phyloP scores from a whole-genome alignment of 1,140 invertebrate species.

The Hyposmocoma kahamanoa region DNA sequence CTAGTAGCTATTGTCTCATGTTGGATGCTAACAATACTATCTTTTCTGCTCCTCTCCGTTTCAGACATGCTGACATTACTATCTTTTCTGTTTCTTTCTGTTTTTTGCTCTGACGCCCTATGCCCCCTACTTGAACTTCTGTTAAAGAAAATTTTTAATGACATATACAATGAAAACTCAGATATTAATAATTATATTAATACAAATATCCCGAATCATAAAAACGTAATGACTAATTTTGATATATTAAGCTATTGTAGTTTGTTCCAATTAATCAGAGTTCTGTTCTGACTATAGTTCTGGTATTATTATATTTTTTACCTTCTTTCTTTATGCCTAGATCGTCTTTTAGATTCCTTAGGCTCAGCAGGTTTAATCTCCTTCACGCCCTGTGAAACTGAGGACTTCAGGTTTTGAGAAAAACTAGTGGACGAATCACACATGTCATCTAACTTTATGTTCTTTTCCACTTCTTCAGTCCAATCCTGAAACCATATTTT shows the following conservation, averaged over 20 bases:
- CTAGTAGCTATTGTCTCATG: constrained; percentile 36
- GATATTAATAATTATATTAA: constrained; percentile 2
- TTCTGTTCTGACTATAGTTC: too few species aligned
- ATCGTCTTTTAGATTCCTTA: constrained; percentile 44
- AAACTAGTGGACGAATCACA: constrained; percentile 52
- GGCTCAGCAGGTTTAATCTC: constrained; percentile 31
- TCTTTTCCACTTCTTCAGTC: constrained; percentile 66
- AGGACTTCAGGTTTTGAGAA: constrained; percentile 40
- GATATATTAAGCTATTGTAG: too few species aligned
- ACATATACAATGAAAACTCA: constrained; percentile 1
- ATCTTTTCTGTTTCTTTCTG: constrained; percentile 47
- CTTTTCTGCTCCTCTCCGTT: constrained; percentile 42
- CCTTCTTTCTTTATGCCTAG: constrained; percentile 51
- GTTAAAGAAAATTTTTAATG: constrained; percentile 4
- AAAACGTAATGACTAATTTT: too few species aligned
- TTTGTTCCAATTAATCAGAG: too few species aligned
- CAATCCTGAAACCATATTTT: constrained; percentile 63
- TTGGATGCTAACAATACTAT: constrained; percentile 56
- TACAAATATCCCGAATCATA: too few species aligned
- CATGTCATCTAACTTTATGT: constrained; percentile 59
- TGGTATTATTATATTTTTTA: constrained; percentile 21
- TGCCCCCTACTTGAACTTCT: constrained; percentile 60
- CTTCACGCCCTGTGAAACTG: constrained; percentile 34
- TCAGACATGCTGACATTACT: constrained; percentile 40
- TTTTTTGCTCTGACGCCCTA: constrained; percentile 49